phyloP scores from a whole-genome alignment of 2,797 vertebrate genomes.

The Buphagus erythrorhynchus region DNA sequence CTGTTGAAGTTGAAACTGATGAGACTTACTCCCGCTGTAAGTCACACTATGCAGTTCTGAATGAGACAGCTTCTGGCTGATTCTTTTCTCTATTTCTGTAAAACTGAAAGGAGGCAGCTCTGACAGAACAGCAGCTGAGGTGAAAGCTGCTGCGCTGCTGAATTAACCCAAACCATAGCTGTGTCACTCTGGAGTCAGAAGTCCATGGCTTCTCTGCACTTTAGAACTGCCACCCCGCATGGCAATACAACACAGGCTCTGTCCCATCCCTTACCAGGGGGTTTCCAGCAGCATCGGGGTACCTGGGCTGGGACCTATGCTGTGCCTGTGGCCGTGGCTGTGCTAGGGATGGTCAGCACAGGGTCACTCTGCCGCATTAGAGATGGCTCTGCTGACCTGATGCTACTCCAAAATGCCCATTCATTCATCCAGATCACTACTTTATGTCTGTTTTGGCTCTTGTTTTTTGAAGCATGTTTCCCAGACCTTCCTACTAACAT shows the following conservation, averaged over 20 bases:
- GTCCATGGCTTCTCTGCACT: background rate
- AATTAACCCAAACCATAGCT: background rate
- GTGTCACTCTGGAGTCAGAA: background rate
- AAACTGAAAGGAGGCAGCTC: background rate
- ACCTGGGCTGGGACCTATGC: accelerated
- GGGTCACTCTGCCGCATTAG: accelerated
- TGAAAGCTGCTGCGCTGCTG: background rate
- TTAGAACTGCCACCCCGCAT: background rate
- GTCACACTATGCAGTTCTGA: conserved; percentile 18
- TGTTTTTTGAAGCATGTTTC: background rate
- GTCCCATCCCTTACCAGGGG: background rate
- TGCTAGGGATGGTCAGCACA: accelerated
- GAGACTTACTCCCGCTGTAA: background rate
- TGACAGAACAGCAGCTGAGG: background rate
- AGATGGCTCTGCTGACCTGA: background rate
- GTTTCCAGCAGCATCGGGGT: accelerated
- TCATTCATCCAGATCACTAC: accelerated
- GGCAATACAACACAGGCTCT: background rate
- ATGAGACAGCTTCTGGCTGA: background rate
- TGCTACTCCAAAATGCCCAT: background rate
- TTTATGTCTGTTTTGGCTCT: background rate
- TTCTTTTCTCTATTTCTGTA: background rate
- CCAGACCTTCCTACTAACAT: background rate
- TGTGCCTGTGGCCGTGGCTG: accelerated
- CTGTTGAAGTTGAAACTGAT: background rate